Evolutionary conservation across 2,797 vertebrate genomes (phyloP).

Genomic region (Siniperca scherzeri): DNA sequence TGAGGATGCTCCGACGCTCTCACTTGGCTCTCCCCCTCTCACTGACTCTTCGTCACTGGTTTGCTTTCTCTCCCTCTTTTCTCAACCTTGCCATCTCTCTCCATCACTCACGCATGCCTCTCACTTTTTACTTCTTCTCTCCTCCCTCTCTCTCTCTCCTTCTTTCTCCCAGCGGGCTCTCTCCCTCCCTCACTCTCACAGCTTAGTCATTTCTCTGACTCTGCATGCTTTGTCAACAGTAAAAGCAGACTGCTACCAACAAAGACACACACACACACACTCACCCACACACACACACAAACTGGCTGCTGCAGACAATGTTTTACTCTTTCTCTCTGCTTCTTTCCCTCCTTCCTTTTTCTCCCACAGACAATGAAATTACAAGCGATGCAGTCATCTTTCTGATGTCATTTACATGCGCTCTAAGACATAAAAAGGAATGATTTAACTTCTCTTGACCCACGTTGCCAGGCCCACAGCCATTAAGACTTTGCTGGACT

Average conservation of each 20-base stretch:
- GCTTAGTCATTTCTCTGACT: slow-evolving; percentile 78
- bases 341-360: slow-evolving; percentile 41
- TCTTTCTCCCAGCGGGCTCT: slow-evolving; percentile 30
- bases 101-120: slow-evolving; percentile 49
- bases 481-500: slow-evolving; percentile 21
- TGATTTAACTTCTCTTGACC: slow-evolving; percentile 39
- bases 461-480: slow-evolving; percentile 5
- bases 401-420: slow-evolving; percentile 57
- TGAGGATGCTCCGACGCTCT: slow-evolving; percentile 61
- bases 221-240: slow-evolving; percentile 68
- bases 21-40: slow-evolving; percentile 36
- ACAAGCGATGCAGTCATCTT: slow-evolving; percentile 64
- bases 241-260: slow-evolving; percentile 53
- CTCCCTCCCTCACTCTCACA: slow-evolving; percentile 36
- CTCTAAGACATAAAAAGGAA: slow-evolving; percentile 31
- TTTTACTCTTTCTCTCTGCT: slow-evolving; percentile 48
- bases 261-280: slow-evolving; percentile 40
- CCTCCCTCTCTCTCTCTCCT: slow-evolving; percentile 10
- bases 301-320: slow-evolving; percentile 50
- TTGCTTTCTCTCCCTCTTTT: slow-evolving; percentile 51
- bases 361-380: slow-evolving; percentile 38
- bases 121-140: slow-evolving; percentile 51
- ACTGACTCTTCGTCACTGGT: slow-evolving; percentile 9
- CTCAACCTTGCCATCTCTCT: slow-evolving; percentile 36
- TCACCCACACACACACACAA: slow-evolving; percentile 20